Evolutionary conservation across 2,888 invertebrate genomes (phyloP).

Genomic region (Napeogenes sylphis): DNA sequence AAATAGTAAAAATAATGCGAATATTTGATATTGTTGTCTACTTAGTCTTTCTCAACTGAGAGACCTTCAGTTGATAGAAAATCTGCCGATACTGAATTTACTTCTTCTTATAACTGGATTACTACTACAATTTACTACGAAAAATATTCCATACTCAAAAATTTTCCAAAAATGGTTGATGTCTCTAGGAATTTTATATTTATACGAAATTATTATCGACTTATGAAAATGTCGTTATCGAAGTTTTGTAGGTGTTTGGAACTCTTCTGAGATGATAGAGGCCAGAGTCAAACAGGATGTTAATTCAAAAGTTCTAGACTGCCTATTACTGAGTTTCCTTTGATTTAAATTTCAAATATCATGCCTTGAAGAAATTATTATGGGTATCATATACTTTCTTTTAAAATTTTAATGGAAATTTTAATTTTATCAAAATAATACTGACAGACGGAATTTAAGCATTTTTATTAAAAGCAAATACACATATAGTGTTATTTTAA

Average conservation of each 20-base stretch:
- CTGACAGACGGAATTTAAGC: no score
- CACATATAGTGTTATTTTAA: no score
- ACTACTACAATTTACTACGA: no score
- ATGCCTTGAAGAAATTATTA: not conserved
- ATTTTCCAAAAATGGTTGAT: no score
- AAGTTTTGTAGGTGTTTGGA: conserved; percentile 14
- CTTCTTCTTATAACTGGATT: no score
- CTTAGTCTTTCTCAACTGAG: no score
- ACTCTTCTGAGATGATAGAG: conserved; percentile 10
- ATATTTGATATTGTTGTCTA: not conserved
- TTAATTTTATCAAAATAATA: no score
- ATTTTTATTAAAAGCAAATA: no score
- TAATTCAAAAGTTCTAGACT: conserved; percentile 19
- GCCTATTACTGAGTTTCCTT: conserved; percentile 2
- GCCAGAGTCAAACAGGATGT: conserved; percentile 16
- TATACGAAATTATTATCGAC: not conserved
- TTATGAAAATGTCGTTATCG: conserved; percentile 7
- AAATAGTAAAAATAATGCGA: not conserved
- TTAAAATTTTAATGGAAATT: no score
- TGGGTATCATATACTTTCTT: not conserved
- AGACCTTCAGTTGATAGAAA: no score
- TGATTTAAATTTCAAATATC: conserved; percentile 3
- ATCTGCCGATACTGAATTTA: no score
- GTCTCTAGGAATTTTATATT: not conserved
- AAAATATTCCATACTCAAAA: no score